Base-by-base conservation (phyloP, 2,888 invertebrate genomes). In the Macropis europaea region DNA sequence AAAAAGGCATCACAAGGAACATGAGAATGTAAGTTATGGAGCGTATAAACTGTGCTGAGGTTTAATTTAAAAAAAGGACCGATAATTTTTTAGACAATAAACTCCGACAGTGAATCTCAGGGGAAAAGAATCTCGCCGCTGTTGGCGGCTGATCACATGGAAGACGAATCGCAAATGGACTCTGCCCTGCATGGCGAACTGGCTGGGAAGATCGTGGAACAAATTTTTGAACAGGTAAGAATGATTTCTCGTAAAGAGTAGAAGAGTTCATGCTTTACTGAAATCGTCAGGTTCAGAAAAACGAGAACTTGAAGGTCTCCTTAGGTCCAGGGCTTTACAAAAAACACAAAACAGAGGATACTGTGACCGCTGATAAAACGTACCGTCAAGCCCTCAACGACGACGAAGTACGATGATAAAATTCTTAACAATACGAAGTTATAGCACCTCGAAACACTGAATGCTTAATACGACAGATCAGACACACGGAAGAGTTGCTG, bases 201-300 rank as follows among this genome's bases (percentile, higher is more conserved):
- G n/a, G 86, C 87, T 5, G 83, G 80, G 9, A 84, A 85, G 69
- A 88, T 88, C 28, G 86, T 87, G 17, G 81, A 86, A 19, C 81
- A 77, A 30, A 86, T 88, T 54, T 84, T 86, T 54, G 79, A 84
- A 38, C 78, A 85, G 73, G 88, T 87, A 76, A 19, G 6, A 3
- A 11, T 36, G 7, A n/a, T 2, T n/a, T 4, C 2, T 17, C n/a
- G 19, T 7, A 1, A 2, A n/a, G 7, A 9, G 7, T 11, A 13
- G 17, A 2, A 26, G 2, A 9, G 9, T 0, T 1, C 9, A 40
- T 6, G 9, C 15, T 26, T 9, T 2, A 4, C 13, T 9, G 6
- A 26, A 42, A 48, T 15, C n/a, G 2, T 15, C 28, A 86, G 86
- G 84, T 86, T 2, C 77, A 82, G 26, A 77, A 59, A 11, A 81